phyloP scores from a whole-genome alignment of 2,888 invertebrate genomes.

The Drosophila neutralis region DNA sequence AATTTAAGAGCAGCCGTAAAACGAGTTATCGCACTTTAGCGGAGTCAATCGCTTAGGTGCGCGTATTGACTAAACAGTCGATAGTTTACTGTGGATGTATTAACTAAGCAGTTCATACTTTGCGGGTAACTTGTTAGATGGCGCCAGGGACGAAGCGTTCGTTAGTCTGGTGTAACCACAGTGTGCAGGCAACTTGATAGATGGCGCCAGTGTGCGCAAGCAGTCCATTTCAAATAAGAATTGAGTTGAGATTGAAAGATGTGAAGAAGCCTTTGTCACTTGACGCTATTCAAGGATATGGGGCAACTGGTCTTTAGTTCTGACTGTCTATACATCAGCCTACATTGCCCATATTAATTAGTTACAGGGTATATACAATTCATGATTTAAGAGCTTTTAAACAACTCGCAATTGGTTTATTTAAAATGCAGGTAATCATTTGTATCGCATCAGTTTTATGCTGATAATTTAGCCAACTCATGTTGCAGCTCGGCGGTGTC shows the following conservation, averaged over 20 bases:
- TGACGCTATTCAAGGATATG: background rate
- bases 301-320: background rate
- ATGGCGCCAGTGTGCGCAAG: conserved; percentile 7
- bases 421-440: conserved; percentile 29
- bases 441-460: conserved; percentile 44
- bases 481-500: conserved; percentile 75
- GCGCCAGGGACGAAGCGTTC: background rate
- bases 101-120: background rate
- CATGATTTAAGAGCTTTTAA: conserved; percentile 3
- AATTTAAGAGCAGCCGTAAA: conserved; percentile 23
- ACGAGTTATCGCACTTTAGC: conserved; percentile 37
- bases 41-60: background rate
- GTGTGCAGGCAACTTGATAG: background rate
- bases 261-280: background rate
- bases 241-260: background rate
- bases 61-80: conserved; percentile 5
- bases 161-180: background rate
- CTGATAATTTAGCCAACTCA: conserved; percentile 71
- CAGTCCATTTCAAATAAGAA: background rate
- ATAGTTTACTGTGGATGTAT: background rate
- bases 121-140: background rate
- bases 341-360: background rate
- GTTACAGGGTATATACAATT: background rate
- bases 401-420: conserved; percentile 31
- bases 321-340: background rate